Conservation (phyloP, 2,797 vertebrate genomes). For the Acipenser oxyrinchus region DNA sequence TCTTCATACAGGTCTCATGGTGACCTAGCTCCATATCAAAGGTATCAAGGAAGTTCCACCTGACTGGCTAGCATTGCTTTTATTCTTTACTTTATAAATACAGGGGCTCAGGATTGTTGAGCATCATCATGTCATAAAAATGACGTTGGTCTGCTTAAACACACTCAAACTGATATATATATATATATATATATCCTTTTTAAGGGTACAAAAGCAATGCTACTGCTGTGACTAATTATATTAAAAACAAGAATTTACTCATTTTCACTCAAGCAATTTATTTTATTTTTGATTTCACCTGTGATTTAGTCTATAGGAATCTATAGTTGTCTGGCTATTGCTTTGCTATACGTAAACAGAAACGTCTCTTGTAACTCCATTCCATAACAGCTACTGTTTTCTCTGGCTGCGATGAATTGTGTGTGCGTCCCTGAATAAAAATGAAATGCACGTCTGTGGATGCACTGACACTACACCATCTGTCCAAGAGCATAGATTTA, state of each 20-base stretch:
- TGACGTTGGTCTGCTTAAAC: neutral
- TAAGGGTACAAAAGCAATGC: too few species aligned
- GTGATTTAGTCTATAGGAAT: neutral
- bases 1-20: neutral
- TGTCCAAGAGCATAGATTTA: conserved; percentile 75
- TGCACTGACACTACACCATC: conserved; percentile 61
- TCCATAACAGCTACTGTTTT: conserved; percentile 40
- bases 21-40: neutral
- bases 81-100: neutral
- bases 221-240: too few species aligned
- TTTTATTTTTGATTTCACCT: neutral
- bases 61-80: neutral
- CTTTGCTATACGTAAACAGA: conserved; percentile 31
- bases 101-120: neutral
- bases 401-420: conserved; percentile 46
- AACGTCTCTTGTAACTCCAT: neutral
- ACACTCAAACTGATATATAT: neutral
- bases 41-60: neutral
- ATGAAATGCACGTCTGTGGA: conserved; percentile 60
- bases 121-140: neutral
- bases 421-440: conserved; percentile 58
- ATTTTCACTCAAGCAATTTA: neutral
- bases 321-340: conserved; percentile 33
- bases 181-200: too few species aligned
- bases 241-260: neutral